phyloP scores from a whole-genome alignment of 2,113 vertebrate species.

The Lutjanus erythropterus region DNA sequence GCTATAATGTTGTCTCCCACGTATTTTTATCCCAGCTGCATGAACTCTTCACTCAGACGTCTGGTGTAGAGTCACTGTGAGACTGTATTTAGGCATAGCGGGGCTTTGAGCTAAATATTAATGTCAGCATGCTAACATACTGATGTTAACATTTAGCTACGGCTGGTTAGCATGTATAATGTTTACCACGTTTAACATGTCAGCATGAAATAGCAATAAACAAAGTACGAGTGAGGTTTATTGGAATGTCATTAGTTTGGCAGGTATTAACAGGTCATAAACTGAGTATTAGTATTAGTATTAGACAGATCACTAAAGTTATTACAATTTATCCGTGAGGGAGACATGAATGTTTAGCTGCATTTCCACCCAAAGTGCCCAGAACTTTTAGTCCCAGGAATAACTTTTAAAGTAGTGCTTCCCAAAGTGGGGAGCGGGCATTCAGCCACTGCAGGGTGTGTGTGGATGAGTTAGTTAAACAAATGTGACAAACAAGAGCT shows the following conservation, averaged over 20 bases:
- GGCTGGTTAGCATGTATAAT: not conserved
- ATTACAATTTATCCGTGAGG: not conserved
- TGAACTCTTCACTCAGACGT: not conserved
- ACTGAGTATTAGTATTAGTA: too few species aligned
- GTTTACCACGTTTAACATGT: not conserved
- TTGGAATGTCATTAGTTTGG: not conserved
- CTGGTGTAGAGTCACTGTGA: not conserved
- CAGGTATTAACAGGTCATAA: not conserved
- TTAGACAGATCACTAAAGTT: not conserved
- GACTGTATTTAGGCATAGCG: not conserved
- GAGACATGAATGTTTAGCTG: not conserved
- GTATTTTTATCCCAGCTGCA: conserved; percentile 10
- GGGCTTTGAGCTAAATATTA: not conserved
- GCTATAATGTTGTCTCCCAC: conserved; percentile 8
- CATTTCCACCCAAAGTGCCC: too few species aligned
- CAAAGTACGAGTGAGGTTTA: not conserved
- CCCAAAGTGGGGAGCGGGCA: not conserved
- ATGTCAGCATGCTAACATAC: not conserved
- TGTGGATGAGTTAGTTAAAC: too few species aligned
- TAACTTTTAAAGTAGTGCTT: too few species aligned
- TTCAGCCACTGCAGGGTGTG: too few species aligned
- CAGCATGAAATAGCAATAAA: not conserved
- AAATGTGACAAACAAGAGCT: too few species aligned
- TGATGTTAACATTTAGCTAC: not conserved
- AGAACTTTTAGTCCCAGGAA: too few species aligned